These are phyloP conservation scores for Nothobranchius kuhntae DNA, from an alignment of 2,113 vertebrate species.

Conservation along the genomic window DNA sequence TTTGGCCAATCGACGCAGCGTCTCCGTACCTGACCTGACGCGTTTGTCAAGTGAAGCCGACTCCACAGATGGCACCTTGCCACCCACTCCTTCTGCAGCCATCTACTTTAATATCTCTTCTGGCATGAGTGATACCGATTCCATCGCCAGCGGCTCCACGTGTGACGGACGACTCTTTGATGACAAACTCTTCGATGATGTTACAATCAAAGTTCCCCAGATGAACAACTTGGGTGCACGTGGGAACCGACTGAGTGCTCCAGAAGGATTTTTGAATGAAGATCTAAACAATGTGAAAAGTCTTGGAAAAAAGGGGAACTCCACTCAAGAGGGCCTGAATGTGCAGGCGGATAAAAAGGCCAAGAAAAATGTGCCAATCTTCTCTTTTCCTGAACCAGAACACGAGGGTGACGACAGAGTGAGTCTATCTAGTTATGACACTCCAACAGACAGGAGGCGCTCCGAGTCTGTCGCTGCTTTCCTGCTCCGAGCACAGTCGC, in stretches of 20 bases:
- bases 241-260: conserved; percentile 18
- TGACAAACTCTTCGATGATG: conserved; percentile 27
- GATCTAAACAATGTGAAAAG: background rate
- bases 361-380: background rate
- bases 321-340: conserved; percentile 3
- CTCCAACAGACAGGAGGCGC: background rate
- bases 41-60: conserved; percentile 9
- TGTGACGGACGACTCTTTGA: conserved; percentile 6
- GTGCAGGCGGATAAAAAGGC: conserved; percentile 34
- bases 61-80: background rate
- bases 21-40: conserved; percentile 77
- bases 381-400: conserved; percentile 23
- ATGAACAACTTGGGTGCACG: background rate
- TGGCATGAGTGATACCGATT: conserved; percentile 47
- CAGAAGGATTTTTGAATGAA: conserved; percentile 1
- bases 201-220: background rate
- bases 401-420: conserved; percentile 2
- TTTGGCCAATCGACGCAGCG: conserved; percentile 68
- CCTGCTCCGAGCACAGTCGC: conserved; percentile 42
- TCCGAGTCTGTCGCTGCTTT: background rate
- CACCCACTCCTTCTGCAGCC: background rate
- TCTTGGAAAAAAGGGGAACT: background rate
- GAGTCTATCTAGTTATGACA: conserved; percentile 1
- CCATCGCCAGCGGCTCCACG: conserved; percentile 37
- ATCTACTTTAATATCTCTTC: conserved; percentile 6